Percentiles rank a stretch among this genome's conserved stretches.
phyloP scores from a whole-genome alignment of 1,140 invertebrate genomes.

The Littorina saxatilis region DNA sequence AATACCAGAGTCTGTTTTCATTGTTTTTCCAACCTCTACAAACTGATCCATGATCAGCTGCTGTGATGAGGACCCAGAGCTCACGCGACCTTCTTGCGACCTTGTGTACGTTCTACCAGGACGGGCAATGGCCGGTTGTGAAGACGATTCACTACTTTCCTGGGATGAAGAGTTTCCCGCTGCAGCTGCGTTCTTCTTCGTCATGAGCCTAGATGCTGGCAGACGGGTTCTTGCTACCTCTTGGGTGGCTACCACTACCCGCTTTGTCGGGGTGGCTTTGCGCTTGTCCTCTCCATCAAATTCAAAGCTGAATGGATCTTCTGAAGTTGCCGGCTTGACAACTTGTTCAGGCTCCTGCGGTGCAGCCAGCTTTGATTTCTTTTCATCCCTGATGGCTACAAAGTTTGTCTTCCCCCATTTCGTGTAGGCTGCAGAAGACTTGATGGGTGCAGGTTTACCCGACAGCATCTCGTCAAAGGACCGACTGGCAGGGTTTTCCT shows the following conservation, averaged over 20 bases:
- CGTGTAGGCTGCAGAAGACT: slow-evolving; percentile 52
- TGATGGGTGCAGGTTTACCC: slow-evolving; percentile 50
- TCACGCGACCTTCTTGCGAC: slow-evolving; percentile 2
- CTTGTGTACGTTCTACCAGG: slow-evolving; percentile 28
- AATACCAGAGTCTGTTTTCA: slow-evolving; percentile 23
- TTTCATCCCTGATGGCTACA: slow-evolving; percentile 53
- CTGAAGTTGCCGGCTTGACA: slow-evolving; percentile 47
- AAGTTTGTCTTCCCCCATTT: slow-evolving; percentile 66
- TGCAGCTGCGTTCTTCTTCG: neutral
- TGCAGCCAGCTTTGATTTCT: slow-evolving; percentile 31
- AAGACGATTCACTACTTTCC: neutral
- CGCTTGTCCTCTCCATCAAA: slow-evolving; percentile 61
- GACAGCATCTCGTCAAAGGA: slow-evolving; percentile 62
- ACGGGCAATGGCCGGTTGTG: neutral
- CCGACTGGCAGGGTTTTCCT: slow-evolving; percentile 50
- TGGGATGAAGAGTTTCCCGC: neutral
- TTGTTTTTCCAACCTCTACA: slow-evolving; percentile 43
- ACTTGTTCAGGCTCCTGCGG: slow-evolving; percentile 45
- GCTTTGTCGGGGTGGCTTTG: slow-evolving; percentile 40
- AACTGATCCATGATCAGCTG: slow-evolving; percentile 47
- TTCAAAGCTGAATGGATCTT: slow-evolving; percentile 66
- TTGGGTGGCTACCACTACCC: slow-evolving; percentile 18
- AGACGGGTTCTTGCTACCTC: slow-evolving; percentile 36
- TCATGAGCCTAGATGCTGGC: slow-evolving; percentile 47
- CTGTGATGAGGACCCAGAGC: neutral